Evolutionary conservation across 2,113 vertebrate genomes (phyloP), one percentile per base, ranked within the genome.

Genomic region (Carassius gibelio): DNA sequence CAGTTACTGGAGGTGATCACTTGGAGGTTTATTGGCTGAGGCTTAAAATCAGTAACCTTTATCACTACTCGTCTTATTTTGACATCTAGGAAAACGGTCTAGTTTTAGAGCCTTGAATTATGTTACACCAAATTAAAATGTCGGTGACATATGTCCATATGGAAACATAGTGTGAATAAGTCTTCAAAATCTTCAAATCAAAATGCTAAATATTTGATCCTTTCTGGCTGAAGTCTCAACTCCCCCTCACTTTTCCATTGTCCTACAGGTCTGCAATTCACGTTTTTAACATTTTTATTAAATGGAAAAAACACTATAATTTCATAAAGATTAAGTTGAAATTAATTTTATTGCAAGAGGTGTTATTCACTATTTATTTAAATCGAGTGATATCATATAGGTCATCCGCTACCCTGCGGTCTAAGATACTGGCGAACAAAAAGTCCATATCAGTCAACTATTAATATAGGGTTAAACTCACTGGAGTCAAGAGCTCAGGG

Each of bases 401-500:
- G 50, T 55, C 52, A 55, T 55, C 1, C 0, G 15, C 15, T 5
- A 55, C 52, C 5, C 15, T 55, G 15, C 52, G 0, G 5, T 55
- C 15, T 17, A 55, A 55, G 15, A 55, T 17, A 55, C 1, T 1
- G 5, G 52, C 15, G 17, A 17, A 17, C 15, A 55, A 55, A 55
- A 55, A 15, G 14, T 55, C 52, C 52, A 55, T 15, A 52, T 52
- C 50, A 55, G 5, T 55, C 52, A 55, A 55, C 5, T 5, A 55
- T 55, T 55, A 55, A 55, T 55, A 55, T 55, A 10, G 0, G 5
- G 36, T 30, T 13, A 26, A 21, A 89, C 96, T 96, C 92, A 99
- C 98, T 17, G 97, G 97, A 21, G 98, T 98, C 87, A 98, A 96
- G 86, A 99, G 96, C 91, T 99, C 97, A 0, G 98, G 98, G 34